Evolutionary conservation across 2,797 vertebrate genomes (phyloP).

Genomic region (Malurus splendens): DNA sequence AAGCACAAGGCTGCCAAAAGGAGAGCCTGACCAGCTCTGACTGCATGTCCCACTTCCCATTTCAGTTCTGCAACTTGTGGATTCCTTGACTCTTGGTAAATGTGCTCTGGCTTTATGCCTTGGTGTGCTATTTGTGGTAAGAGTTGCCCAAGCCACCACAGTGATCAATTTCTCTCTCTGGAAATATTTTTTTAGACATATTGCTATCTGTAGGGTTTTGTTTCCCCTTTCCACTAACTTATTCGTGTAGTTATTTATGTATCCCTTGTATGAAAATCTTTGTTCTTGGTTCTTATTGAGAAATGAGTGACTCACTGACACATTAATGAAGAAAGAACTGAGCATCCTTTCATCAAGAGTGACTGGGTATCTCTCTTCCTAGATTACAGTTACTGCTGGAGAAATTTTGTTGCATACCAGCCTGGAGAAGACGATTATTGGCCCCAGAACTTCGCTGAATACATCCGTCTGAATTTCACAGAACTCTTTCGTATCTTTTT

Average conservation of each 20-base stretch:
- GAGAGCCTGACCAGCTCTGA: not conserved
- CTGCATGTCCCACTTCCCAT: not conserved
- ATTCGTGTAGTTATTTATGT: not conserved
- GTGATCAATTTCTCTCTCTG: not conserved
- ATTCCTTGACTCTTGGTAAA: not conserved
- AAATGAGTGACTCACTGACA: not conserved
- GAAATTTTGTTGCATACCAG: conserved; percentile 30
- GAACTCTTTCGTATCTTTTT: conserved; percentile 42
- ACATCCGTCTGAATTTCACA: not conserved
- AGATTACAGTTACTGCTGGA: conserved; percentile 62
- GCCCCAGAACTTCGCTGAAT: not conserved
- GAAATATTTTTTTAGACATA: not conserved
- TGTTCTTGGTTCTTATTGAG: not conserved
- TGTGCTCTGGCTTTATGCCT: not conserved
- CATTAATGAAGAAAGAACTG: not conserved
- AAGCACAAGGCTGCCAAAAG: not conserved
- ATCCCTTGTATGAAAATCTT: not conserved
- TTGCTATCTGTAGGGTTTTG: not conserved
- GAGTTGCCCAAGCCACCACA: not conserved
- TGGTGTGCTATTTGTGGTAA: not conserved
- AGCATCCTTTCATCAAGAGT: not conserved
- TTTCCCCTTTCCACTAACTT: conserved; percentile 23
- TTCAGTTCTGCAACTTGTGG: not conserved
- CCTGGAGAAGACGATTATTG: not conserved
- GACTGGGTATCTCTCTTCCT: conserved; percentile 16